These are phyloP conservation scores for Psilanteris sp. DNA, from an alignment of 1,140 invertebrate genomes.

Conservation along the genomic window DNA sequence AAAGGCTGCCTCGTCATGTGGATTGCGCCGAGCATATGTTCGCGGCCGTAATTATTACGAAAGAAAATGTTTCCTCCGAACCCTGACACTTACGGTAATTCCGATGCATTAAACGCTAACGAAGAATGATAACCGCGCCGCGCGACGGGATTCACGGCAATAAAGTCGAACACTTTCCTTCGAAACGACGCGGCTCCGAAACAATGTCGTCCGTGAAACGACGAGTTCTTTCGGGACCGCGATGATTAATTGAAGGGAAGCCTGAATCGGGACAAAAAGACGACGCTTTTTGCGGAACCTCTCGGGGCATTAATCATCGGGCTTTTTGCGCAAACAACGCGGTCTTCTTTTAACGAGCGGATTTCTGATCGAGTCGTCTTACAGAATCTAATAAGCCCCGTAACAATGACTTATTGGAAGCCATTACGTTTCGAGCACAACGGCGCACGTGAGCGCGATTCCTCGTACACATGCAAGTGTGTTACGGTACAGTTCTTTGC, in stretches of 20 bases:
- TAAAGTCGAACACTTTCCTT: constrained; percentile 22
- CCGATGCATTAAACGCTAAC: constrained; percentile 33
- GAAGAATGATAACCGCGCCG: constrained; percentile 32
- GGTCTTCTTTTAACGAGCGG: not conserved
- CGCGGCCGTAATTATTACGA: constrained; percentile 42
- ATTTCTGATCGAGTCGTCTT: too few relatives aligned
- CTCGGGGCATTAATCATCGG: constrained; percentile 2
- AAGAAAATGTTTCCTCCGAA: constrained; percentile 44
- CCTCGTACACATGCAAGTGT: too few relatives aligned
- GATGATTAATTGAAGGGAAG: constrained; percentile 15
- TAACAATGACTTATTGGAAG: too few relatives aligned
- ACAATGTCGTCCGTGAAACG: constrained; percentile 17
- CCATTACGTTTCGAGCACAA: too few relatives aligned
- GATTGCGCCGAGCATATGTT: constrained; percentile 43
- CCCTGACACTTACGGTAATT: constrained; percentile 55
- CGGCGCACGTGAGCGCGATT: too few relatives aligned
- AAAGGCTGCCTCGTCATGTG: constrained; percentile 53
- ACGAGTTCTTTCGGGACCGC: constrained; percentile 11
- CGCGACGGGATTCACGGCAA: constrained; percentile 17
- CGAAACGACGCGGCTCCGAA: not conserved
- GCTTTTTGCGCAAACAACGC: not conserved
- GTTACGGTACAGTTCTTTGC: too few relatives aligned
- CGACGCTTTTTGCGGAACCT: too few relatives aligned
- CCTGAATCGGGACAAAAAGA: not conserved
- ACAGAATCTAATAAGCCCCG: too few relatives aligned